Base-by-base conservation (phyloP, 1,140 invertebrate species). In the Drosophila trapezifrons region DNA sequence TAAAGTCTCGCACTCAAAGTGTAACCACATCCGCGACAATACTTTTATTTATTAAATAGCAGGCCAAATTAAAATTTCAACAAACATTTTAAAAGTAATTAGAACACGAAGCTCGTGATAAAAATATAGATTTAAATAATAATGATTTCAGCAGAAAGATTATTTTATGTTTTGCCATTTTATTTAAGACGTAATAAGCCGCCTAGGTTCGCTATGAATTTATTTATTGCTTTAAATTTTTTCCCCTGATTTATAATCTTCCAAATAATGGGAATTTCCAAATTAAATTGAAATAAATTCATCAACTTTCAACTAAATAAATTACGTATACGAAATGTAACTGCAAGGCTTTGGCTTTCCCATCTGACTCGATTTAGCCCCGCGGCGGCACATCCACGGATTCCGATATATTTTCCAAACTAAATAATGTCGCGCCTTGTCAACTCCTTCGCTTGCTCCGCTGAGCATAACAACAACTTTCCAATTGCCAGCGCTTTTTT, bases 381-480 rank as follows among this genome's bases (percentile, higher is more conserved):
- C 27, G 18, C 37, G 27, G 27, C 45, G 22, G 27, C 25, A 52
- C 25, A 54, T 63, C 25, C 47, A 38, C 37, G 37, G 35, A 27
- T 45, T 54, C 46, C 46, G 35, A 43, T 52, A 66, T 18, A 43
- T 52, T 54, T 32, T 42, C 35, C 60, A 43, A 54, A 37, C 8
- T 37, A 54, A 54, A 37, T 37, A 54, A n/a, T 54, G 46, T 35
- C 20, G 35, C 52, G 52, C 42, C 51, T 45, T 22, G 60, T 57
- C 56, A 43, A 20, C 69, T 72, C 69, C 66, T 72, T 72, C 66
- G 43, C 67, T 22, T 49, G 66, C 74, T 60, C 64, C 75, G 40
- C 73, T 67, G 46, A 80, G 77, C 78, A 75, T 82, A 87, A 76
- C 80, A 71, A 86, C 75, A 75, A 89, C 84, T 89, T 89, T 89